These are phyloP conservation scores for Temnothorax longispinosus DNA, from an alignment of 1,140 invertebrate species.

Conservation along the genomic window DNA sequence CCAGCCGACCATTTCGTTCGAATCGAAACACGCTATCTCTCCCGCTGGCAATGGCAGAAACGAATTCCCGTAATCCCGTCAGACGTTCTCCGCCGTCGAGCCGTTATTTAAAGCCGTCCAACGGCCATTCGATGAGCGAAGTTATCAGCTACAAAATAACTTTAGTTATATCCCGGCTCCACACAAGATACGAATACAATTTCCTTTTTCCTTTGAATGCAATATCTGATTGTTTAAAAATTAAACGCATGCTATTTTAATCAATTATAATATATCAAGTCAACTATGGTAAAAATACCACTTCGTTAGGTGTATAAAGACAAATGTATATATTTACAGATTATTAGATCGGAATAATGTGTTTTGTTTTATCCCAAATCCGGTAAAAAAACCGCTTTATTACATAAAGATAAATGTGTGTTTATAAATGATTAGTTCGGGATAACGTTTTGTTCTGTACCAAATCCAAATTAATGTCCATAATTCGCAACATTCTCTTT, in stretches of 20 bases:
- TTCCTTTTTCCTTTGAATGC: conserved; percentile 13
- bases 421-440: neutral
- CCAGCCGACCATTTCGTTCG: conserved; percentile 44
- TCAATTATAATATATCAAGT: neutral
- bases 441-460: neutral
- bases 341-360: neutral
- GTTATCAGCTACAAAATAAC: conserved; percentile 30
- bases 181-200: conserved; percentile 11
- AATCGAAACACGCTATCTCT: conserved; percentile 77
- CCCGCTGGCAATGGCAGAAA: conserved; percentile 74
- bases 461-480: neutral
- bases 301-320: too few species aligned
- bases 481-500: neutral
- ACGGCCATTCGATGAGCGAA: conserved; percentile 28
- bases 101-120: conserved; percentile 58
- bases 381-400: neutral
- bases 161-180: neutral
- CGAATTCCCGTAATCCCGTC: conserved; percentile 78
- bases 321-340: neutral
- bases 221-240: conserved; percentile 18
- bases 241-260: neutral
- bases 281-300: neutral
- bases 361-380: neutral
- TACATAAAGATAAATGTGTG: neutral
- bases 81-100: conserved; percentile 58